phyloP scores from a whole-genome alignment of 2,888 invertebrate genomes.

The Deroplatys truncata region DNA sequence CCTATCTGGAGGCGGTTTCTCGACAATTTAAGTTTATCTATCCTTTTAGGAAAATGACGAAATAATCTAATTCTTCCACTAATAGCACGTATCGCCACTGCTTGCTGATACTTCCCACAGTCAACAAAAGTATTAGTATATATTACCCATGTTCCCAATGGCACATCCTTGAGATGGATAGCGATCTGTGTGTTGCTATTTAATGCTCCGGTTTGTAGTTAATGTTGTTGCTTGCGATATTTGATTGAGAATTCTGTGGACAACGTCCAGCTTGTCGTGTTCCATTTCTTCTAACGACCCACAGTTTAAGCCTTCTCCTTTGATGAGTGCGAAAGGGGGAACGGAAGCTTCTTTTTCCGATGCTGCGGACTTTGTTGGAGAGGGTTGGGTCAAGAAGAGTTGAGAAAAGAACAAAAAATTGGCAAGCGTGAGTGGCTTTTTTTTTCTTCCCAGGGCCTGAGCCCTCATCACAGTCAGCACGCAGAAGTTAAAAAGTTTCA shows the following conservation, averaged over 20 bases:
- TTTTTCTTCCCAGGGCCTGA: background rate
- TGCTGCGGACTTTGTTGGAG: background rate
- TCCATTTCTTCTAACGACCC: conserved; percentile 18
- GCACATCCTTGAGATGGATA: conserved; percentile 5
- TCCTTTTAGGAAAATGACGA: too few species aligned
- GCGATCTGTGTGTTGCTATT: background rate
- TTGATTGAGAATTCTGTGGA: conserved; percentile 17
- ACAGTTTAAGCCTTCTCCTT: conserved; percentile 8
- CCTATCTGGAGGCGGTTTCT: too few species aligned
- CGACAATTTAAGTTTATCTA: too few species aligned
- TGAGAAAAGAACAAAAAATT: background rate
- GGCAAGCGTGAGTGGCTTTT: background rate
- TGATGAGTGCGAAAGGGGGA: background rate
- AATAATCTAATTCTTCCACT: background rate
- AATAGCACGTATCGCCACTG: background rate
- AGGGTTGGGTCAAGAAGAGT: background rate
- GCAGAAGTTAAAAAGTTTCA: background rate
- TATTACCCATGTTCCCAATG: conserved; percentile 20
- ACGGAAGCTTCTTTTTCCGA: background rate
- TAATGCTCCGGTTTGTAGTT: background rate
- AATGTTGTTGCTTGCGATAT: background rate
- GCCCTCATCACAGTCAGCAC: background rate
- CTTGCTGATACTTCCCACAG: background rate
- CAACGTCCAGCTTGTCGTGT: conserved; percentile 13
- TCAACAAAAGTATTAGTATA: background rate